Base-by-base conservation (phyloP, 2,888 invertebrate species). In the Nymphalis urticae region DNA sequence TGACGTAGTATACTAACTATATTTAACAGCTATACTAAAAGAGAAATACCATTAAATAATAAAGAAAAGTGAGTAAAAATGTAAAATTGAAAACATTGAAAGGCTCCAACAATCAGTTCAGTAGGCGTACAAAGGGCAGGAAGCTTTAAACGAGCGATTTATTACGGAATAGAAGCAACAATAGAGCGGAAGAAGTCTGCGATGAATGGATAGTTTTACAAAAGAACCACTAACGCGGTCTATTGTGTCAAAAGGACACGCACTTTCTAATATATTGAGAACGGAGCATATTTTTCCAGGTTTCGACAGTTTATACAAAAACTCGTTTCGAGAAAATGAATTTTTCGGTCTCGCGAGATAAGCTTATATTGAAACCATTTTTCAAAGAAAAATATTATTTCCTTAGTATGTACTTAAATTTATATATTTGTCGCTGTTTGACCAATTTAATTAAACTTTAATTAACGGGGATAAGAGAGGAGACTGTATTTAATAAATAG, bases 171-270 rank as follows among this genome's bases (percentile, higher is more conserved):
- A 50, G 56, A 58, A 58, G 58, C 68, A 66, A 75, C 75, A 76
- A 76, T 72, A 72, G 74, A 68, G 75, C 68, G 71, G 69, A 73
- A 72, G 73, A 75, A 72, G 70, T 70, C 69, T 72, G 74, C 72
- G 73, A 73, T 75, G 74, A 75, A 73, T 73, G 76, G 77, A 75
- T 75, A 75, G 73, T 76, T 75, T 75, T 77, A 77, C 77, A 78
- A 78, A 76, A 74, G 75, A 54, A 70, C 76, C 72, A 76, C 71
- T 72, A 72, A 58, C 32, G 53, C 48, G 53, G 62, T 71, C 65
- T 54, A 65, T 71, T 72, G 69, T 69, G 42, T 51, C 48, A 58
- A 72, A 62, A 66, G 71, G 68, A 63, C 65, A 67, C 60, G 60
- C 68, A 66, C 66, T 66, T 66, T 51, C 67, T 69, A 64, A 72